phyloP scores from a whole-genome alignment of 2,888 invertebrate species.

The Philhelius pedissequus region DNA sequence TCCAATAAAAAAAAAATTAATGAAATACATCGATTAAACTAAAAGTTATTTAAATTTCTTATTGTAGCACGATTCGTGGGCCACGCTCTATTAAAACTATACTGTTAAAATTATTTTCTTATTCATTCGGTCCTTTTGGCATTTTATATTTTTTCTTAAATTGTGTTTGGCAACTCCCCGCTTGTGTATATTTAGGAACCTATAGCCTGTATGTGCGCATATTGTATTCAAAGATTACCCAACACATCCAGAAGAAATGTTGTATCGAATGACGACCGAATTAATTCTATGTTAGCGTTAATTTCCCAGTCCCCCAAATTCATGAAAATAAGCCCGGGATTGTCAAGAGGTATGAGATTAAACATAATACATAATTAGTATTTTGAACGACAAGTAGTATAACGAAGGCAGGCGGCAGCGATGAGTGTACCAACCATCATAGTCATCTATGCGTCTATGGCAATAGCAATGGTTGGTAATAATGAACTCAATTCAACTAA shows the following conservation, averaged over 20 bases:
- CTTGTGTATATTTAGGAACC: no score
- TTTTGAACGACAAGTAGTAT: background rate
- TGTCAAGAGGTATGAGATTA: background rate
- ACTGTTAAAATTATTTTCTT: no score
- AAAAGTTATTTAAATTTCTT: no score
- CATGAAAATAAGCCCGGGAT: background rate
- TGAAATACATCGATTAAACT: no score
- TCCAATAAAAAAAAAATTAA: no score
- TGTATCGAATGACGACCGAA: conserved; percentile 50
- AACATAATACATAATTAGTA: conserved; percentile 47
- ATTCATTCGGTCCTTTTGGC: no score
- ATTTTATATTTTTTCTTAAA: background rate
- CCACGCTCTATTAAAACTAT: no score
- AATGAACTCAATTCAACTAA: conserved; percentile 35
- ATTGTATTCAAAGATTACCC: conserved; percentile 7
- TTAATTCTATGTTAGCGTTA: conserved; percentile 50
- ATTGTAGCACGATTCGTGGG: no score
- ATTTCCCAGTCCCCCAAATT: conserved; percentile 27
- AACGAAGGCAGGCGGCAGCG: background rate
- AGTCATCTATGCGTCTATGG: no score
- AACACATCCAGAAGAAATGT: background rate
- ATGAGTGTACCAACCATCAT: background rate
- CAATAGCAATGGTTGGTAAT: conserved; percentile 31
- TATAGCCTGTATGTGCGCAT: background rate
- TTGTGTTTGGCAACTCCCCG: background rate